These are phyloP conservation scores for Leptinotarsa rubiginosa DNA, from an alignment of 2,888 invertebrate species.

Conservation along the genomic window DNA sequence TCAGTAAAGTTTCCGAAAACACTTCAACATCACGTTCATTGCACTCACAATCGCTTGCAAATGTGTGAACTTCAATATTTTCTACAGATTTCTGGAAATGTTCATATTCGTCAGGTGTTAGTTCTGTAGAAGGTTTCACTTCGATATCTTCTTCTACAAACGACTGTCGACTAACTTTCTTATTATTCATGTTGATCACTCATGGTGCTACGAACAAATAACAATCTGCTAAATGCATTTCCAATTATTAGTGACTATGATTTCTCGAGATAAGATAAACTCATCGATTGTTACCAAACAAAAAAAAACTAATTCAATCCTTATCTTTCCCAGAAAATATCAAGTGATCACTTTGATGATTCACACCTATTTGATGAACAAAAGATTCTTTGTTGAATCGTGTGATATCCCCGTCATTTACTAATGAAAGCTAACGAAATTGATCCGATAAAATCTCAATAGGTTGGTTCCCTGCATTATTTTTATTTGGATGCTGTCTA, in stretches of 20 bases:
- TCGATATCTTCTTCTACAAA: slow-evolving; percentile 51
- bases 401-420: not conserved
- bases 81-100: slow-evolving; percentile 41
- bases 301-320: not conserved
- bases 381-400: not conserved
- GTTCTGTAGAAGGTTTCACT: slow-evolving; percentile 60
- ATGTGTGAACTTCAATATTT: slow-evolving; percentile 45
- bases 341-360: not conserved
- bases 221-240: not conserved
- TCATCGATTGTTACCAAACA: not conserved
- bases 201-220: not conserved
- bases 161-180: slow-evolving; percentile 18
- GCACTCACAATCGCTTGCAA: slow-evolving; percentile 30
- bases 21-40: slow-evolving; percentile 42
- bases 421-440: not conserved
- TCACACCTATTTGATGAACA: not conserved
- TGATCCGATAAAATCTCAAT: no score
- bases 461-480: no score
- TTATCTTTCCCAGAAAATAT: not conserved
- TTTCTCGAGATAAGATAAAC: slow-evolving; percentile 6
- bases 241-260: not conserved
- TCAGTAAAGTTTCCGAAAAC: slow-evolving; percentile 44
- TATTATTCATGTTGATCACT: not conserved
- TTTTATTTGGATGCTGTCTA: no score
- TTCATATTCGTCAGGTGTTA: slow-evolving; percentile 61